phyloP scores from a whole-genome alignment of 2,113 vertebrate genomes.

The Clinocottus analis region DNA sequence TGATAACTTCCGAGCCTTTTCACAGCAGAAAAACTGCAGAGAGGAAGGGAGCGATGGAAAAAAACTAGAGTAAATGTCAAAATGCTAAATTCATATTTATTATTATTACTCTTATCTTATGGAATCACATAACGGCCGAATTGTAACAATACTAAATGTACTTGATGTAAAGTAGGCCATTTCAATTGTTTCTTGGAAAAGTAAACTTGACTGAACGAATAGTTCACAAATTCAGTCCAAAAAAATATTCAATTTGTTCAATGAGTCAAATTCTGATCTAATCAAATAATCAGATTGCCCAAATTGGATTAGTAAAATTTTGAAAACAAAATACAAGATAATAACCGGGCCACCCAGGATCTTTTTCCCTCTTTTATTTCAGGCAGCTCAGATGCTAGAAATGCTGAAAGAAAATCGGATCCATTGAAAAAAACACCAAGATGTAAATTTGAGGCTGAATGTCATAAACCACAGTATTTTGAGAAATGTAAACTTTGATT shows the following conservation, averaged over 20 bases:
- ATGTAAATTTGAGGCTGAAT: too few relatives aligned
- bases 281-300: not conserved
- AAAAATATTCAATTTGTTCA: not conserved
- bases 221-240: not conserved
- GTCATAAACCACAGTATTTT: not conserved
- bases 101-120: not conserved
- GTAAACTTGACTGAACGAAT: not conserved
- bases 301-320: not conserved
- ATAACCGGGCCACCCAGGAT: not conserved
- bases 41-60: not conserved
- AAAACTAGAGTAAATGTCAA: not conserved
- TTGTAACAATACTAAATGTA: not conserved
- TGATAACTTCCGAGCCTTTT: conserved; percentile 10
- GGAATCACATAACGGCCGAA: not conserved
- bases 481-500: not conserved
- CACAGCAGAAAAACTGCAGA: conserved; percentile 31
- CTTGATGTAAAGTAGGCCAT: not conserved
- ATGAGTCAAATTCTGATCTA: not conserved
- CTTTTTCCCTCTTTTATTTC: not conserved
- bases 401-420: not conserved
- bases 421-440: too few relatives aligned
- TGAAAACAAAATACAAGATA: not conserved
- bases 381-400: not conserved
- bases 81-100: not conserved
- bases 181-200: conserved; percentile 14